These are phyloP conservation scores for Drosophila prolongata DNA, from an alignment of 2,888 invertebrate genomes.

Conservation along the genomic window DNA sequence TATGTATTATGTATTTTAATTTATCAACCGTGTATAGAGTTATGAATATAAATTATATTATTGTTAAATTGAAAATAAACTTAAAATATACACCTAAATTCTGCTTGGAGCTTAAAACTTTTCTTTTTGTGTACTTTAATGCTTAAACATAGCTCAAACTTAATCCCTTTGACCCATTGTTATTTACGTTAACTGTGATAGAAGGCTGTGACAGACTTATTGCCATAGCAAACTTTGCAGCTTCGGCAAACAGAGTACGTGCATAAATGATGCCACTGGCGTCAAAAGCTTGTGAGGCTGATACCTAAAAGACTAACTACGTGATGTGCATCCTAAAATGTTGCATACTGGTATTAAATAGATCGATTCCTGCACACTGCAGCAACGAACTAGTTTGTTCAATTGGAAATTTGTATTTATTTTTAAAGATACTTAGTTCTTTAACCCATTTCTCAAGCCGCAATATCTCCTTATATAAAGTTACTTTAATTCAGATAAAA, in stretches of 20 bases:
- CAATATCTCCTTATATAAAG: no score
- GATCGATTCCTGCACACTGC: conserved; percentile 22
- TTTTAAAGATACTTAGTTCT: neutral
- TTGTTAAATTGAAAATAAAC: conserved; percentile 16
- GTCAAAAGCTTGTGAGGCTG: conserved; percentile 22
- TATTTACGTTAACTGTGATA: conserved; percentile 6
- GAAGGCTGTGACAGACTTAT: conserved; percentile 15
- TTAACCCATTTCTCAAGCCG: neutral
- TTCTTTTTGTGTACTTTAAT: neutral
- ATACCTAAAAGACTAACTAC: conserved; percentile 32
- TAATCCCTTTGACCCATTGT: conserved; percentile 11
- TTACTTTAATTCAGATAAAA: neutral
- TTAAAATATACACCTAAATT: neutral
- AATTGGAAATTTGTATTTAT: neutral
- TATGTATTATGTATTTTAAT: conserved; percentile 33
- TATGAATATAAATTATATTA: conserved; percentile 18
- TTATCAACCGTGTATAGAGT: conserved; percentile 32
- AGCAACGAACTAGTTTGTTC: neutral
- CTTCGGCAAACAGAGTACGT: conserved; percentile 30
- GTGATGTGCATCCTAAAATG: conserved; percentile 30
- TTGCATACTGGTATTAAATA: conserved; percentile 13
- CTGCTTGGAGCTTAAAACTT: neutral
- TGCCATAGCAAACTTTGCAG: conserved; percentile 24
- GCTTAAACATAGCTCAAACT: conserved; percentile 4
- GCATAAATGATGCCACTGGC: conserved; percentile 35